Conservation (phyloP, 1,140 invertebrate genomes). For the Tachypleus tridentatus region DNA sequence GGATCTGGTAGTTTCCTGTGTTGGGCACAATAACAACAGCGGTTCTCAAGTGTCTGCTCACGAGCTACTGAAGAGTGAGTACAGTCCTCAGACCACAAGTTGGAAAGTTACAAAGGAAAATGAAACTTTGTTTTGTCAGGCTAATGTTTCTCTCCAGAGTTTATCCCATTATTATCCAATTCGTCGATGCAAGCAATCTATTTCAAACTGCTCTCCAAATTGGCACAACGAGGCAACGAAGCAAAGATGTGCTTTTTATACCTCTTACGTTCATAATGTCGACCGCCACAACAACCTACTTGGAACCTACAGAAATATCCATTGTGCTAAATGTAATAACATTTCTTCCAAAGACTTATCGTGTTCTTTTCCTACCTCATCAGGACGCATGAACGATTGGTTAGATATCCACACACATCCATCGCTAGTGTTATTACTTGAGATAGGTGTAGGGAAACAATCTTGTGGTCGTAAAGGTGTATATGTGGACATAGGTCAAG, state of each 20-base stretch:
- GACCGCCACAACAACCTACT: background rate
- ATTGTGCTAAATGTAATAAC: conserved; percentile 33
- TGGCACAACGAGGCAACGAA: conserved; percentile 3
- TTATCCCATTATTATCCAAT: background rate
- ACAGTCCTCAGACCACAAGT: conserved; percentile 5
- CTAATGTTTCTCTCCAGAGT: background rate
- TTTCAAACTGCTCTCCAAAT: conserved; percentile 5
- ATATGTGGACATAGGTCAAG: background rate
- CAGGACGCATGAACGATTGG: no score
- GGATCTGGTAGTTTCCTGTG: conserved; percentile 10
- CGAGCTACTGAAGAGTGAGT: conserved; percentile 1
- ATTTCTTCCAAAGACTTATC: background rate
- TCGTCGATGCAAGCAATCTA: conserved; percentile 13
- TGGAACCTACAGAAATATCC: conserved; percentile 31
- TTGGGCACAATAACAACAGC: background rate
- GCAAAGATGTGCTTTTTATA: conserved; percentile 14
- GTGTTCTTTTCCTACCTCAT: background rate
- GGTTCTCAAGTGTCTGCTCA: background rate
- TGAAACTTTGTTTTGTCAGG: conserved; percentile 1
- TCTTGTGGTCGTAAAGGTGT: background rate
- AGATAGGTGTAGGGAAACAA: conserved; percentile 4
- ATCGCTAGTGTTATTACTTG: conserved; percentile 8
- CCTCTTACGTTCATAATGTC: conserved; percentile 14
- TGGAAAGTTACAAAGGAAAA: conserved; percentile 2
- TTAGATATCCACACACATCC: no score